Conservation (phyloP, 2,888 invertebrate genomes). For the Ariolimax columbianus region DNA sequence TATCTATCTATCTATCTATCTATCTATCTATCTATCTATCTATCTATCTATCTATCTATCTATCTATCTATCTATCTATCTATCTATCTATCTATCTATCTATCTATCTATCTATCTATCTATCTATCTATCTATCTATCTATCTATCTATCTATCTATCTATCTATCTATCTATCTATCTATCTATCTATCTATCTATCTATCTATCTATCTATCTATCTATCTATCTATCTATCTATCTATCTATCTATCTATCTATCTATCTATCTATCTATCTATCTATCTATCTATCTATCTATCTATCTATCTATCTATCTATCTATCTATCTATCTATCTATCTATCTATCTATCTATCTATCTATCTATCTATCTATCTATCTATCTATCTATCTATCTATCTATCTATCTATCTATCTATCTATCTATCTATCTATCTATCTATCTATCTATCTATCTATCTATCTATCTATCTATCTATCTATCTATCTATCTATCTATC, state of each 20-base stretch:
- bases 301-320: constrained; percentile 9
- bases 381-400: neutral
- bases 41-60: neutral
- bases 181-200: constrained; percentile 24
- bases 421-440: neutral
- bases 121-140: constrained; percentile 20
- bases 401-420: neutral
- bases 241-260: constrained; percentile 10
- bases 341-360: constrained; percentile 12
- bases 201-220: neutral
- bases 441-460: constrained; percentile 7
- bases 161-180: constrained; percentile 19
- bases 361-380: neutral
- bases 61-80: neutral
- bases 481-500: neutral
- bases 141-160: constrained; percentile 9
- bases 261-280: constrained; percentile 19
- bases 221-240: neutral
- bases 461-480: neutral
- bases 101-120: constrained; percentile 19
- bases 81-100: constrained; percentile 4
- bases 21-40: constrained; percentile 23
- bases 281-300: constrained; percentile 20
- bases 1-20: constrained; percentile 20
- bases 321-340: neutral